phyloP scores from a whole-genome alignment of 2,113 vertebrate species.

The Tamias sibiricus region DNA sequence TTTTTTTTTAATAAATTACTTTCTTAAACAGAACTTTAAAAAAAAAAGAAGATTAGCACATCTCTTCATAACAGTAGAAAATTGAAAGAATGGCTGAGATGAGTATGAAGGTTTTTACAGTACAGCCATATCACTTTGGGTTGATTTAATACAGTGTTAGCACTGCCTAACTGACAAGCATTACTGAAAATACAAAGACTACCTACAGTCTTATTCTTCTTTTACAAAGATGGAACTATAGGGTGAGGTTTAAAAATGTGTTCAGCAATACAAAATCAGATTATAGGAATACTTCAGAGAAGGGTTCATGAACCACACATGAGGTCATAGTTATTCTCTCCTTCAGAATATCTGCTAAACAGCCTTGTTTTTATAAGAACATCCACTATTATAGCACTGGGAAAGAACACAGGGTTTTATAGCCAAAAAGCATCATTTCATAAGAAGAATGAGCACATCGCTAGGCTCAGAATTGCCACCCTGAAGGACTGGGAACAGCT shows the following conservation, averaged over 20 bases:
- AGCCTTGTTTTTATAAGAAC: conserved; percentile 43
- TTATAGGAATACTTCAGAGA: background rate
- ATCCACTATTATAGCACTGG: background rate
- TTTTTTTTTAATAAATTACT: conserved; percentile 1
- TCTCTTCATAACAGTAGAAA: background rate
- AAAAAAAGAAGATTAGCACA: background rate
- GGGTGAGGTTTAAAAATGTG: background rate
- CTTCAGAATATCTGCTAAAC: background rate
- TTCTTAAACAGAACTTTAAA: background rate
- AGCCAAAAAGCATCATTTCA: conserved; percentile 26
- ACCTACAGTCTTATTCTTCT: background rate
- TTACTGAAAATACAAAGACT: background rate
- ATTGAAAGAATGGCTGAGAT: background rate
- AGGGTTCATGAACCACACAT: background rate
- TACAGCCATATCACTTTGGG: background rate
- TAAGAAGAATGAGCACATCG: background rate
- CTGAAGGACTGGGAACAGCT: conserved; percentile 59
- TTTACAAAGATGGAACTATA: background rate
- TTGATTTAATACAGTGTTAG: background rate
- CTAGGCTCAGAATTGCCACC: conserved; percentile 36
- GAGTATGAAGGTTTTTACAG: background rate
- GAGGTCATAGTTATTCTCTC: conserved; percentile 3
- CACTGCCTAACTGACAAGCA: background rate
- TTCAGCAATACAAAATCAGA: background rate
- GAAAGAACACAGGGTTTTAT: background rate